Evolutionary conservation across 2,113 vertebrate species (phyloP).

Genomic region (Scatophagus argus): DNA sequence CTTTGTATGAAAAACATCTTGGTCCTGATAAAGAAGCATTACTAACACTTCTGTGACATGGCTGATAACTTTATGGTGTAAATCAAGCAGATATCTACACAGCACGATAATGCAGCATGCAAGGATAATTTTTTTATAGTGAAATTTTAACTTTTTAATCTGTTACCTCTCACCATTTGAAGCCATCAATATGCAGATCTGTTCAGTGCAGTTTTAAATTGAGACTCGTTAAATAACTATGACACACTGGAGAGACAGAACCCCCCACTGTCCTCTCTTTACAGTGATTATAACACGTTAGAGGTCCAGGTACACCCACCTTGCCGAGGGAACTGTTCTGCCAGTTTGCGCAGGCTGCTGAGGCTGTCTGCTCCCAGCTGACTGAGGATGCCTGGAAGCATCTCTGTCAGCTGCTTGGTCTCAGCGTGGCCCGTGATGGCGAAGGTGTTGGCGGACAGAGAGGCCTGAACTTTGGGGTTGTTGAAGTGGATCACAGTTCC

Average conservation of each 20-base stretch:
- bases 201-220: not conserved
- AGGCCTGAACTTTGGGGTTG: conserved; percentile 98
- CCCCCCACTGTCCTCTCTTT: not conserved
- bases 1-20: too few relatives aligned
- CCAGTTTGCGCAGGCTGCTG: conserved; percentile 97
- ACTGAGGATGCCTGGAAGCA: conserved; percentile 97
- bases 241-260: not conserved
- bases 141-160: too few relatives aligned
- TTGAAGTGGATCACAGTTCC: conserved; percentile 99
- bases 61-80: not conserved
- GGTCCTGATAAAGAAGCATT: too few relatives aligned
- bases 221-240: not conserved
- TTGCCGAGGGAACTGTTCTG: conserved; percentile 97
- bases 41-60: not conserved
- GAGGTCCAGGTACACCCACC: conserved; percentile 79
- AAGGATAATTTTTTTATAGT: not conserved
- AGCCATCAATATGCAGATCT: not conserved
- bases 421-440: conserved; percentile 97
- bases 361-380: conserved; percentile 97
- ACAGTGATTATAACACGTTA: not conserved
- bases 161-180: not conserved
- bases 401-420: conserved; percentile 97
- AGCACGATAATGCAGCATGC: not conserved
- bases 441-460: conserved; percentile 96
- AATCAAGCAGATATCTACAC: too few relatives aligned